Base-by-base conservation (phyloP, 2,888 invertebrate genomes). In the Chymomyza caudatula region DNA sequence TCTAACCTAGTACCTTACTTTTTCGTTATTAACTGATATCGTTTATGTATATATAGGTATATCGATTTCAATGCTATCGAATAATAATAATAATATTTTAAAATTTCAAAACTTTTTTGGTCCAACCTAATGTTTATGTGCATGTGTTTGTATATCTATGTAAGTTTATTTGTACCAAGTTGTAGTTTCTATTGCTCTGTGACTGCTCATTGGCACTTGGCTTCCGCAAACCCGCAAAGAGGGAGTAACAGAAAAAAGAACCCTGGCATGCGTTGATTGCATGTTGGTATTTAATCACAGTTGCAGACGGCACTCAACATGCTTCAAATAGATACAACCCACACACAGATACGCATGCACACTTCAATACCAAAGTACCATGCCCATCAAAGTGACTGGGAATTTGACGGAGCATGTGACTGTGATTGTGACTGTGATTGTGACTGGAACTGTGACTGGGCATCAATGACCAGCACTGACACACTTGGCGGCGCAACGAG, bases 261-360 rank as follows among this genome's bases (percentile, higher is more conserved):
- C 58, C 63, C 47, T 65, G 82, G 79, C 67, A 78, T 78, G 77
- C 68, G 64, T 70, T 77, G 82, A 85, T 85, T 82, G 85, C 78
- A 73, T 70, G 69, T 66, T 75, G 82, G 85, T 73, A 82, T 82
- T 85, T 73, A 77, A 78, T 85, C 82, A 77, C 70, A 69, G 70
- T 51, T 37, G 59, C 54, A 49, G 56, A 52, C 20, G 53, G 59
- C 29, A 60, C 54, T 44, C 60, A 64, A 22, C 64, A 69, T 60
- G 60, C 68, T 68, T 69, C 11, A 47, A 47, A 47, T 47, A 47
- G 47, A 47, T 47, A 19, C n/a, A 47, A 19, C 47, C 6, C 47
- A 17, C 47, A 47, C 47, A 17, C 47, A 44, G 44, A n/a, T 4
- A 44, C 13, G 4, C 19, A 49, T 20, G 8, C 20, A 51, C 51